Evolutionary conservation across 1,140 invertebrate genomes (phyloP).

Genomic region (Drosophila albomicans): DNA sequence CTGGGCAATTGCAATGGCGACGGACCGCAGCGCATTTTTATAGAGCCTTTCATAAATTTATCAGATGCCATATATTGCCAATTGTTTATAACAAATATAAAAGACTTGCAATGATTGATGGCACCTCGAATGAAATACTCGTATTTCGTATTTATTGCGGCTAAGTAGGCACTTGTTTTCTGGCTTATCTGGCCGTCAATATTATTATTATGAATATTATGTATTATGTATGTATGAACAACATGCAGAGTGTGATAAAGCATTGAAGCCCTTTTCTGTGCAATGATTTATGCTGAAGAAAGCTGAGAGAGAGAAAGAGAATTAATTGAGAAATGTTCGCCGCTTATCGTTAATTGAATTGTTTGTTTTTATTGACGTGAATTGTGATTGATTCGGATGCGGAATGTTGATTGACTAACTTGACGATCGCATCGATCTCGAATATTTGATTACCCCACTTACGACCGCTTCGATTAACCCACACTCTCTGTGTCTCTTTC

Average conservation of each 20-base stretch:
- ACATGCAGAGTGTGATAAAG: neutral
- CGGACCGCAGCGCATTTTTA: constrained; percentile 31
- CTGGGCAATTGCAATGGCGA: constrained; percentile 24
- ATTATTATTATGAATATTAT: neutral
- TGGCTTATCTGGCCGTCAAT: constrained; percentile 41
- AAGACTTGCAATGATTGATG: constrained; percentile 68
- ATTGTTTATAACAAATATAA: constrained; percentile 76
- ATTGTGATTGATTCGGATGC: constrained; percentile 78
- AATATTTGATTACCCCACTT: constrained; percentile 73
- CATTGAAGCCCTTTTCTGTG: neutral
- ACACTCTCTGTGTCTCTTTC: constrained; percentile 7
- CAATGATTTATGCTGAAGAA: neutral
- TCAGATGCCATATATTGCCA: constrained; percentile 70
- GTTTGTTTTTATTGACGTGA: constrained; percentile 45
- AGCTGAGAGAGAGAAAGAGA: neutral
- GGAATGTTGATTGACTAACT: constrained; percentile 55
- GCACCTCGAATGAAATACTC: constrained; percentile 21
- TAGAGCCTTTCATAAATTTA: constrained; percentile 53
- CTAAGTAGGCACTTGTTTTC: constrained; percentile 22
- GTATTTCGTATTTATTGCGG: constrained; percentile 30
- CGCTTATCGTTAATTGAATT: constrained; percentile 70
- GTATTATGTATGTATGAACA: neutral
- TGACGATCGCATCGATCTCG: constrained; percentile 52
- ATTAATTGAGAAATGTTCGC: constrained; percentile 3
- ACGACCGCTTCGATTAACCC: constrained; percentile 63